Evolutionary conservation across 2,888 invertebrate species (phyloP), one percentile per base, ranked within the genome.

Genomic region (Drosophila kuntzei): DNA sequence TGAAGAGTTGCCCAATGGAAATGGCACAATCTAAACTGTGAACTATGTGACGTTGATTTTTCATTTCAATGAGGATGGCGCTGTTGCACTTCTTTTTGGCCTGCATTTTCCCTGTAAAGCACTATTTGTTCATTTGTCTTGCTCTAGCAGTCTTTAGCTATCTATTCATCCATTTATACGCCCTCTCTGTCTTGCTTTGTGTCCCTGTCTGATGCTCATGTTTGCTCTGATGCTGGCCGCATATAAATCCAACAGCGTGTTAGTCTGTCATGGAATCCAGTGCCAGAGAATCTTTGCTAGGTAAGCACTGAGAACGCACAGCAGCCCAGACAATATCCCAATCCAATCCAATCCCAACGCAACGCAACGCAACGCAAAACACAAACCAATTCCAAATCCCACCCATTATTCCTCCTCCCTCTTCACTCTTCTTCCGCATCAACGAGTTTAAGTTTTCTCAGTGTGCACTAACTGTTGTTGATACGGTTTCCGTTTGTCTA

Each of bases 401-500:
- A 32, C 53, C 53, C 50, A 12, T 39, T 37, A 36, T n/a, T 25
- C 18, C 47, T 14, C 12, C 9, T 2, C 14, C 25, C 25, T n/a
- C 18, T 9, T 14, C 7, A 11, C 22, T 16, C 2, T 3, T 0
- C n/a, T 41, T 18, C 25, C 22, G 2, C 8, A 12, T 36, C 29
- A 27, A 5, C 53, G 55, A 68, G 78, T 70, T 78, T 65, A 67
- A 76, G 84, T 78, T 83, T 76, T 71, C 76, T 71, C 59, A 73
- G 70, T 70, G 76, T 68, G 84, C 86, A 79, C 74, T 83, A 86
- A 79, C 79, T 84, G 89, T 84, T 84, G 81, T 87, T 87, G 85
- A 85, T 85, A 82, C 86, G 84, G 77, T 80, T 85, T 86, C 87
- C 88, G 85, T 88, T 85, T 88, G 85, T 88, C 85, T 86, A 86